phyloP scores from a whole-genome alignment of 2,797 vertebrate species.

The Myotis findleyi region DNA sequence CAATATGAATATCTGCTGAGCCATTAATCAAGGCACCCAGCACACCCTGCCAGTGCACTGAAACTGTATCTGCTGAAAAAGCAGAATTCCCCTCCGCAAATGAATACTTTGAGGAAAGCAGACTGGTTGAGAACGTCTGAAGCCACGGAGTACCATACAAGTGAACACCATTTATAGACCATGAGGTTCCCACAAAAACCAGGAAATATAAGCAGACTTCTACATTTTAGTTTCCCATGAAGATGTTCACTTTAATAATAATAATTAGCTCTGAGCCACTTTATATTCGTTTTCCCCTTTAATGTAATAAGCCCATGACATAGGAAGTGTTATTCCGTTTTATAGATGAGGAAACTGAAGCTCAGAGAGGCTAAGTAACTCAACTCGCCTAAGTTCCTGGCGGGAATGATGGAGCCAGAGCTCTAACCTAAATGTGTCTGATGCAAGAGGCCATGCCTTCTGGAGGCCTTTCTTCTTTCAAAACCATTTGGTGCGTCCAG shows the following conservation, averaged over 20 bases:
- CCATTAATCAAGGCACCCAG: slow-evolving; percentile 40
- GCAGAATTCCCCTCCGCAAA: slow-evolving; percentile 15
- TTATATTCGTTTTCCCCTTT: not conserved
- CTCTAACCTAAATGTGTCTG: not conserved
- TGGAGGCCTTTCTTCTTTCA: not conserved
- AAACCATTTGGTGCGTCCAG: not conserved
- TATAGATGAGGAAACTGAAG: not conserved
- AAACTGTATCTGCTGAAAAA: slow-evolving; percentile 42
- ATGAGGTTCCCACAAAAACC: not conserved
- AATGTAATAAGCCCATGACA: not conserved
- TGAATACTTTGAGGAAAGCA: not conserved
- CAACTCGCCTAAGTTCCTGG: not conserved
- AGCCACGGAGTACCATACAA: not conserved
- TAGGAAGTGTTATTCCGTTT: not conserved
- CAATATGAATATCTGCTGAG: slow-evolving; percentile 39
- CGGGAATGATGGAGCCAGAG: not conserved
- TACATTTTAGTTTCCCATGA: not conserved
- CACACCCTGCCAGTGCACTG: not conserved
- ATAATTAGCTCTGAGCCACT: not conserved
- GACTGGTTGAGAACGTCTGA: not conserved
- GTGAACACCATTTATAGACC: not conserved
- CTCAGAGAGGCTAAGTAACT: not conserved
- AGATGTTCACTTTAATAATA: not conserved
- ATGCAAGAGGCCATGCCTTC: not conserved
- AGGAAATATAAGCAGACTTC: not conserved